Base-by-base conservation (phyloP, 2,797 vertebrate genomes). In the Lemur catta region DNA sequence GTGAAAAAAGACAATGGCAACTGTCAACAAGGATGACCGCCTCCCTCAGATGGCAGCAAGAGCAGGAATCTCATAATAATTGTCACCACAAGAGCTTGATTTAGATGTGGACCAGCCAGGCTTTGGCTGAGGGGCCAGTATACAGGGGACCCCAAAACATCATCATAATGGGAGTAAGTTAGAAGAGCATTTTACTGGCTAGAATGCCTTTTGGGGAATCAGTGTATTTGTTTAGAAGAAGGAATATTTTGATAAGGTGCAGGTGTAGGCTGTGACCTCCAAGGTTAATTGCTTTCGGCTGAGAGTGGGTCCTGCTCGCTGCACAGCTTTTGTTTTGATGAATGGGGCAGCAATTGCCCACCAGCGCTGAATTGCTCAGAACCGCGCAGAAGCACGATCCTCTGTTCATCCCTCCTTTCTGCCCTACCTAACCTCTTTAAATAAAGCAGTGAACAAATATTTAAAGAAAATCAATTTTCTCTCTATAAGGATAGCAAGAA, bases 381-480 rank as follows among this genome's bases (percentile, higher is more conserved):
- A 94, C 84, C 85, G 74, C n/a, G 43, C 86, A 95, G 81, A 93
- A 46, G 17, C n/a, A 0, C 0, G 43, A 71, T 74, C 48, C 46
- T 80, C 52, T 52, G 38, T 89, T 88, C 95, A 65, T 67, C 61
- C 35, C 79, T 82, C 72, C 76, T 78, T 57, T 81, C 13, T 78
- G 67, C 22, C 69, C 55, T 8, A 35, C 74, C 93, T 95, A 96
- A 96, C 82, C 89, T 91, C 94, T 91, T 92, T 95, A 97, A 95
- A 96, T 76, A 95, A 97, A 97, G 71, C 94, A 95, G 55, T 94
- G 82, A 93, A 90, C 95, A 97, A 93, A 98, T 91, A 97, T 93
- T 95, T 97, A 94, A 96, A 95, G 96, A 89, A 95, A 96, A 96
- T 96, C 82, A 33, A 33, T 91, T 97, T 96, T 95, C 89, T 89